These are phyloP conservation scores for Hippocampus zosterae DNA, from an alignment of 2,113 vertebrate species.

Conservation along the genomic window DNA sequence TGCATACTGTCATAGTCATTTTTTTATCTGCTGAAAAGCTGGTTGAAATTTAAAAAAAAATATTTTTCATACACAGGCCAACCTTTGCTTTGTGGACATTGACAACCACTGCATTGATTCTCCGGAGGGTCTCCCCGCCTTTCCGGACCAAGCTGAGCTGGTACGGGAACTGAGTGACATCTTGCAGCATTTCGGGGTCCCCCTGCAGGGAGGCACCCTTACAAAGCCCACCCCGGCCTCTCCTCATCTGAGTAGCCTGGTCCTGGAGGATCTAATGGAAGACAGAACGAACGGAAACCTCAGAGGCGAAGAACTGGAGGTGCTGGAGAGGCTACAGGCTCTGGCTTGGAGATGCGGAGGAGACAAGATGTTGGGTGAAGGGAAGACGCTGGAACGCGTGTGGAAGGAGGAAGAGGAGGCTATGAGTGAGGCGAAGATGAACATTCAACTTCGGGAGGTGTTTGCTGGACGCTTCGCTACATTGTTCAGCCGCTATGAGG, in stretches of 20 bases:
- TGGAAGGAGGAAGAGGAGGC: constrained; percentile 79
- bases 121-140: constrained; percentile 89
- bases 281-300: constrained; percentile 92
- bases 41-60: no score
- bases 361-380: constrained; percentile 38
- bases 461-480: constrained; percentile 87
- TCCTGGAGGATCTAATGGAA: constrained; percentile 85
- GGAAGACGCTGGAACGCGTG: constrained; percentile 57
- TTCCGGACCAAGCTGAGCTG: constrained; percentile 88
- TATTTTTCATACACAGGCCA: constrained; percentile 74
- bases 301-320: constrained; percentile 76
- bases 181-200: constrained; percentile 81
- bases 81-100: constrained; percentile 94
- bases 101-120: constrained; percentile 88
- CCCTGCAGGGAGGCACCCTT: constrained; percentile 71
- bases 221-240: constrained; percentile 75
- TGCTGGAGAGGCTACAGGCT: constrained; percentile 88
- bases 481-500: constrained; percentile 91
- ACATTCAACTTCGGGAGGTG: constrained; percentile 89
- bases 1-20: constrained; percentile 15
- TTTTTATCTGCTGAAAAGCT: constrained; percentile 25
- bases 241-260: constrained; percentile 75
- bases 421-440: constrained; percentile 82
- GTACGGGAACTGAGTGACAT: constrained; percentile 90
- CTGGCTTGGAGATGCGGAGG: constrained; percentile 74